Evolutionary conservation across 1,140 invertebrate genomes (phyloP).

Genomic region (Zaprionus gabonicus): DNA sequence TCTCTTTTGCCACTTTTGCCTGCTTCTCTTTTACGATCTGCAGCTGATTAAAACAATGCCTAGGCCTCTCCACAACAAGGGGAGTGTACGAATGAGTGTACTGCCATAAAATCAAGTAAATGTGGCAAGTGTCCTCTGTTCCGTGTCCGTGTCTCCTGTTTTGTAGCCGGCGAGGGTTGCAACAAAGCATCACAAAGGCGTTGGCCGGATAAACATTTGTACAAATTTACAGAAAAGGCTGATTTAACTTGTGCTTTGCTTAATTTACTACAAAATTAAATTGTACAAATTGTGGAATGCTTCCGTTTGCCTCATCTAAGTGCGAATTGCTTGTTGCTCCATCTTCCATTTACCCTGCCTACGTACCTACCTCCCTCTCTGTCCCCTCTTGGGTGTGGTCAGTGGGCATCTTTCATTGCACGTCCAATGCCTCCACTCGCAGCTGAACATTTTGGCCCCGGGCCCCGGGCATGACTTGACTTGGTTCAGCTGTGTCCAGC

Average conservation of each 20-base stretch:
- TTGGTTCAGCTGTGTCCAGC: constrained; percentile 11
- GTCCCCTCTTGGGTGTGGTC: background rate
- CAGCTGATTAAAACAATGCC: constrained; percentile 46
- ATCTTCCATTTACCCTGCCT: background rate
- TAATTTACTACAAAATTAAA: constrained; percentile 71
- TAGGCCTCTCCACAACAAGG: background rate
- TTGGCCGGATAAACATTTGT: constrained; percentile 47
- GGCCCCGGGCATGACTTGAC: background rate
- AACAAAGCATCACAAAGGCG: background rate
- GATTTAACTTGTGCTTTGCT: constrained; percentile 56
- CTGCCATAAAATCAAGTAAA: constrained; percentile 29
- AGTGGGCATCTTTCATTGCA: background rate
- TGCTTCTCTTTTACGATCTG: constrained; percentile 24
- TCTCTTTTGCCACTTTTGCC: background rate
- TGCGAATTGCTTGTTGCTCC: constrained; percentile 52
- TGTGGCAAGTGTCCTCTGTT: constrained; percentile 13
- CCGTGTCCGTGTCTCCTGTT: background rate
- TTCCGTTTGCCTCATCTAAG: constrained; percentile 41
- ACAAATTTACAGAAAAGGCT: constrained; percentile 55
- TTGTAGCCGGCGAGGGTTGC: background rate
- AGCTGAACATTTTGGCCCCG: constrained; percentile 8
- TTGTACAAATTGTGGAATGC: constrained; percentile 54
- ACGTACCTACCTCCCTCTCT: constrained; percentile 1
- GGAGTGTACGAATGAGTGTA: background rate
- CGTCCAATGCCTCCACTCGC: background rate